Conservation (phyloP, 2,113 vertebrate species). For the Ranitomeya variabilis region DNA sequence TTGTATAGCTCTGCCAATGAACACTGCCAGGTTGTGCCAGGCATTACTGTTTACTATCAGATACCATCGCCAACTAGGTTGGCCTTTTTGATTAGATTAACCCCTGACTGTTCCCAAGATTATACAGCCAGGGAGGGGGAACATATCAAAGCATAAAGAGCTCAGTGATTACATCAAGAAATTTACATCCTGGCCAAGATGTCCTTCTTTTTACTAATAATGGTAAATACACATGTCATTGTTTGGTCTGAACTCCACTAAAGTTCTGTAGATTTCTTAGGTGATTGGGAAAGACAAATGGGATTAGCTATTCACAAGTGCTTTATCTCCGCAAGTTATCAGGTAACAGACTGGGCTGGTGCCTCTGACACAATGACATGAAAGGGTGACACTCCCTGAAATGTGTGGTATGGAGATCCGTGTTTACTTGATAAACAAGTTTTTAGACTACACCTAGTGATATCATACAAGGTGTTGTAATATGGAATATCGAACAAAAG, state of each 20-base stretch:
- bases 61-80: too few relatives aligned
- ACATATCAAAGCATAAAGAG: too few relatives aligned
- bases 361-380: background rate
- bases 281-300: background rate
- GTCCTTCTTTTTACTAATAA: background rate
- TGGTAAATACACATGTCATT: background rate
- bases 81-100: too few relatives aligned
- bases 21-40: too few relatives aligned
- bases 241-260: background rate
- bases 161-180: too few relatives aligned
- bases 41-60: too few relatives aligned
- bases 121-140: too few relatives aligned
- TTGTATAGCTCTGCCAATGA: too few relatives aligned
- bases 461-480: background rate
- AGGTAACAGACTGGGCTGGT: background rate
- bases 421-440: slow-evolving; percentile 1
- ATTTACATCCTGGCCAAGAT: background rate
- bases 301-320: too few relatives aligned
- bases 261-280: background rate
- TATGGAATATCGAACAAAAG: too few relatives aligned
- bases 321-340: background rate
- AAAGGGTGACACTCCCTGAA: background rate
- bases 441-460: background rate
- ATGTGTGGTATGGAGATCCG: background rate
- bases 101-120: too few relatives aligned